Conservation (phyloP, 1,140 invertebrate species). For the Drosophila punjabiensis region DNA sequence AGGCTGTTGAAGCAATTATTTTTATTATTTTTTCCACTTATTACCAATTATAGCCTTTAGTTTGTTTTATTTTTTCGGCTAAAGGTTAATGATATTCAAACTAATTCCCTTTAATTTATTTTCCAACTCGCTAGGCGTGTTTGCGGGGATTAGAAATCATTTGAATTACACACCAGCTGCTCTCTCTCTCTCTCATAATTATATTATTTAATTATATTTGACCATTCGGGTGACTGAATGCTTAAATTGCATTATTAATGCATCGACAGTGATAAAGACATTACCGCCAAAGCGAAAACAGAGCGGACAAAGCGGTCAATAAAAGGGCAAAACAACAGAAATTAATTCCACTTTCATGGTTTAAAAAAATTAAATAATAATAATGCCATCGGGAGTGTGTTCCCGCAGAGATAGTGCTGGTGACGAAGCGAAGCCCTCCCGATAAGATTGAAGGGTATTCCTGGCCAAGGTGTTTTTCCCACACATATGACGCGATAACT, state of each 20-base stretch:
- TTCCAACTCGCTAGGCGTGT: background rate
- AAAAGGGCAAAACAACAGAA: background rate
- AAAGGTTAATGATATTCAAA: background rate
- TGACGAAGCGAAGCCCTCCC: slow-evolving; percentile 16
- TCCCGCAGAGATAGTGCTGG: background rate
- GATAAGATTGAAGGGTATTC: slow-evolving; percentile 29
- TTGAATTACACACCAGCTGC: background rate
- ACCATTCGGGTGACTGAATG: slow-evolving; percentile 15
- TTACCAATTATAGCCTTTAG: background rate
- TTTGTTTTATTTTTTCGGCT: background rate
- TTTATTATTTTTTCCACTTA: background rate
- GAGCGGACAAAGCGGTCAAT: background rate
- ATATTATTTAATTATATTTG: slow-evolving; percentile 34
- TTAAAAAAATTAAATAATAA: slow-evolving; percentile 6
- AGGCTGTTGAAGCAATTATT: background rate
- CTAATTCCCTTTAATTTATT: slow-evolving; percentile 5
- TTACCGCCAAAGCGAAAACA: background rate
- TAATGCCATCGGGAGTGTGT: background rate
- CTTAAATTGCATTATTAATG: slow-evolving; percentile 35
- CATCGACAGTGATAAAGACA: slow-evolving; percentile 14
- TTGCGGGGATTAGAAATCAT: slow-evolving; percentile 12
- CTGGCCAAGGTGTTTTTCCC: slow-evolving; percentile 35
- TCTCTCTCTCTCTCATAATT: slow-evolving; percentile 7
- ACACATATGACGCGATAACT: slow-evolving; percentile 20
- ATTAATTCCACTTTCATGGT: slow-evolving; percentile 19